A percentile compares a stretch with the other conserved stretches of the same genome.
These are phyloP conservation scores for Nemopilema nomurai DNA, from an alignment of 30 jellyfish, hydroid and myxozoan species.

Conservation along the genomic window DNA sequence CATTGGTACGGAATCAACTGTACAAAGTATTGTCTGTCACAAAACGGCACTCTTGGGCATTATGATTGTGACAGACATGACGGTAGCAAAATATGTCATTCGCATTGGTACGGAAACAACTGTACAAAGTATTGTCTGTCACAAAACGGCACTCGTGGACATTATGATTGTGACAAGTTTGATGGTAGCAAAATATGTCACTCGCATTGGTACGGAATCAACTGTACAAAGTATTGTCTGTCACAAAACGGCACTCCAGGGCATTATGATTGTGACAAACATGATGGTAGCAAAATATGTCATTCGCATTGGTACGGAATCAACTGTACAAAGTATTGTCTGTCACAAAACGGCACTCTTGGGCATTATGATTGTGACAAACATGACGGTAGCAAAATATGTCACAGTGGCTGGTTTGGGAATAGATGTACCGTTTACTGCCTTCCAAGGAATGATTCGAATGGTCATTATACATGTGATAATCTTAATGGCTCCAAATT, in stretches of 20 bases:
- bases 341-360: constrained; percentile 4
- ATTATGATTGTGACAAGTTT: constrained; percentile 12
- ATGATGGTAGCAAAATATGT: constrained; percentile 36
- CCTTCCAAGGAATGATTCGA: constrained; percentile 12
- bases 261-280: constrained; percentile 51
- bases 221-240: constrained; percentile 41
- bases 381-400: constrained; percentile 22
- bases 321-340: constrained; percentile 31
- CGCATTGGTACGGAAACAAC: constrained; percentile 17
- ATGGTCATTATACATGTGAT: constrained; percentile 63
- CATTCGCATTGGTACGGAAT: constrained; percentile 46
- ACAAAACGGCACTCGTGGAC: constrained; percentile 4
- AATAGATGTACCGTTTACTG: constrained; percentile 12
- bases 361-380: constrained; percentile 59
- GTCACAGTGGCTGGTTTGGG: constrained; percentile 61
- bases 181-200: constrained; percentile 33
- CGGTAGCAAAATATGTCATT: constrained; percentile 33
- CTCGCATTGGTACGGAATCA: constrained; percentile 53
- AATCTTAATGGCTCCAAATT: constrained; percentile 19
- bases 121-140: constrained; percentile 19
- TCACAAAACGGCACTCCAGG: constrained; percentile 28
- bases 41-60: constrained; percentile 38
- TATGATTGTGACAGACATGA: constrained; percentile 22
- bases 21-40: constrained; percentile 34
- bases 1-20: constrained; percentile 60